These are phyloP conservation scores for Arenicola marina DNA, from an alignment of 2,888 invertebrate species.

Conservation along the genomic window DNA sequence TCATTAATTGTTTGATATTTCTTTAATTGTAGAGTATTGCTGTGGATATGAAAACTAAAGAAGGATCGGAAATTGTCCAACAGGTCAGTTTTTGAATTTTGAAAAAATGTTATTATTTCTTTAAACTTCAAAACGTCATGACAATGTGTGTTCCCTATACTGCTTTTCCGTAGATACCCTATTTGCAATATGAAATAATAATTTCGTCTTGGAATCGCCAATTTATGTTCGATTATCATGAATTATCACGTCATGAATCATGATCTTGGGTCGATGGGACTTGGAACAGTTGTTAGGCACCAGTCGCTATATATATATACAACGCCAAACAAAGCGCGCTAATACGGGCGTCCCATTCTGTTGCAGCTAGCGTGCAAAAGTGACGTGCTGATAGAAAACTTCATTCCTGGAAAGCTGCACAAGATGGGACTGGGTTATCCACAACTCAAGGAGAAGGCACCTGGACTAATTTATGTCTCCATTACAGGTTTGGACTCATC, in stretches of 20 bases:
- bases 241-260: neutral
- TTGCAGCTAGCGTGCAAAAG: constrained; percentile 73
- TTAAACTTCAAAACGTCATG: neutral
- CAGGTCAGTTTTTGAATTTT: constrained; percentile 28
- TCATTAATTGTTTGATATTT: too few relatives aligned
- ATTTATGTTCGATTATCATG: neutral
- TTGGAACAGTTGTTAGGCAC: too few relatives aligned
- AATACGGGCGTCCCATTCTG: neutral
- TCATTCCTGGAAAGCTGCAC: constrained; percentile 85
- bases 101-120: neutral
- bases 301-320: too few relatives aligned
- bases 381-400: constrained; percentile 93
- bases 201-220: too few relatives aligned
- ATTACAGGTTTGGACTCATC: constrained; percentile 73
- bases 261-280: neutral
- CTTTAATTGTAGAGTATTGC: constrained; percentile 79
- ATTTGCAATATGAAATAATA: neutral
- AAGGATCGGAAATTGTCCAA: constrained; percentile 64
- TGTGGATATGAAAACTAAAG: constrained; percentile 76
- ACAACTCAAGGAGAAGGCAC: constrained; percentile 71
- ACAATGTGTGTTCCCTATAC: neutral
- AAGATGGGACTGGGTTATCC: constrained; percentile 79
- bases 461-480: constrained; percentile 87
- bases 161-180: too few relatives aligned
- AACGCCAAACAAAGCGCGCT: too few relatives aligned